phyloP scores from a whole-genome alignment of 2,113 vertebrate genomes.

The Otocyon megalotis region DNA sequence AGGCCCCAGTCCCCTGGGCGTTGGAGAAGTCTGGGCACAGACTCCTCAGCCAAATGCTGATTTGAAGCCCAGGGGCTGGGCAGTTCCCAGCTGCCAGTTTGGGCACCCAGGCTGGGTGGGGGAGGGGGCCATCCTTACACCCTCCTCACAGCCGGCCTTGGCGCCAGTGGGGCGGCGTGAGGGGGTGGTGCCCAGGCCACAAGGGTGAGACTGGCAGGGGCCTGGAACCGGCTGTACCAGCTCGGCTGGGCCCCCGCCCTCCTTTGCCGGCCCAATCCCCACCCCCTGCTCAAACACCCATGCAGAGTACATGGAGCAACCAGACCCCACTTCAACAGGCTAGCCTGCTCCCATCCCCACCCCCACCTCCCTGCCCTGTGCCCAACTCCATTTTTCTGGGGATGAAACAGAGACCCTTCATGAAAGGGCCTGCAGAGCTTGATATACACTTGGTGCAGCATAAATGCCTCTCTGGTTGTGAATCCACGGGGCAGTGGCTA shows the following conservation, averaged over 20 bases:
- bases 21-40: background rate
- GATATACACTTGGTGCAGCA: background rate
- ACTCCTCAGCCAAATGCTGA: background rate
- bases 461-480: background rate
- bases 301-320: background rate
- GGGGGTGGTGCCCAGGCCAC: conserved; percentile 82
- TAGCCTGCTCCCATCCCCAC: background rate
- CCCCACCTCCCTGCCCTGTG: background rate
- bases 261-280: conserved; percentile 46
- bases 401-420: background rate
- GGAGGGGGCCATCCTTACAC: conserved; percentile 58
- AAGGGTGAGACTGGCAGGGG: conserved; percentile 80
- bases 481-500: background rate
- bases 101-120: background rate
- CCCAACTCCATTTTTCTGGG: background rate
- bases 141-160: conserved; percentile 63
- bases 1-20: background rate
- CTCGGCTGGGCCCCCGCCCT: conserved; percentile 67
- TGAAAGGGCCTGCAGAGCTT: background rate
- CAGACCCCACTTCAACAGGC: background rate
- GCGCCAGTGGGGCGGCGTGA: conserved; percentile 80
- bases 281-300: conserved; percentile 62
- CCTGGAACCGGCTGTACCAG: conserved; percentile 82
- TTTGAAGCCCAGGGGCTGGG: conserved; percentile 28
- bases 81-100: conserved; percentile 42